Percentiles rank a stretch among this genome's conserved stretches.
phyloP scores from a whole-genome alignment of 2,113 vertebrate genomes.

The Sphaerodactylus townsendi region DNA sequence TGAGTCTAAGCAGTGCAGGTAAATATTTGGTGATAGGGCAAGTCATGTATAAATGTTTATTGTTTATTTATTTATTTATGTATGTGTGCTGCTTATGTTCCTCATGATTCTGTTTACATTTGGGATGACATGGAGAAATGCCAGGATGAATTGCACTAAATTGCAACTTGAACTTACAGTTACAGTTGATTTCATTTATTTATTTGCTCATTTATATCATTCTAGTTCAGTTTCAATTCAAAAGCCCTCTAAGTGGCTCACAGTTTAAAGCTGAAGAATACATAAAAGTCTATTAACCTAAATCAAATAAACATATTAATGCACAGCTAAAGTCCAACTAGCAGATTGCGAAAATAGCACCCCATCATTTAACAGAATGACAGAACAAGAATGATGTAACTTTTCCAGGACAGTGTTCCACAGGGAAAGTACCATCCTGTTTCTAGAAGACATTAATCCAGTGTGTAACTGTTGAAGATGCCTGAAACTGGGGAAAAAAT shows the following conservation, averaged over 20 bases:
- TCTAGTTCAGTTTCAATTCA: background rate
- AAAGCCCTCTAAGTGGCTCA: background rate
- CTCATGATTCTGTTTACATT: background rate
- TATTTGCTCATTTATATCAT: background rate
- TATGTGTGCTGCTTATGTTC: too few species aligned
- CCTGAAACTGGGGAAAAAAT: background rate
- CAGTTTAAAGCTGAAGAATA: background rate
- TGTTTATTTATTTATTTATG: too few species aligned
- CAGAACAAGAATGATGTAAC: background rate
- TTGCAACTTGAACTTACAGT: background rate
- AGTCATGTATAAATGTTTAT: background rate
- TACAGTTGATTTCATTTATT: background rate
- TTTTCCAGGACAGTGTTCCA: background rate
- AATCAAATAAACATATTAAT: background rate
- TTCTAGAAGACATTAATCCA: background rate
- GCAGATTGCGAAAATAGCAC: background rate
- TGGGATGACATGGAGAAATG: background rate
- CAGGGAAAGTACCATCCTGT: background rate
- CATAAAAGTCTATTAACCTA: background rate
- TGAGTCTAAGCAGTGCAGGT: conserved; percentile 4
- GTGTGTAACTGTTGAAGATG: background rate
- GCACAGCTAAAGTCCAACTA: background rate
- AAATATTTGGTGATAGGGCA: conserved; percentile 32
- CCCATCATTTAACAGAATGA: background rate
- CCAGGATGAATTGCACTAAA: background rate